Percentiles rank a stretch among this genome's conserved stretches.
phyloP scores from a whole-genome alignment of 2,113 vertebrate species.

The Ceratotherium simum region DNA sequence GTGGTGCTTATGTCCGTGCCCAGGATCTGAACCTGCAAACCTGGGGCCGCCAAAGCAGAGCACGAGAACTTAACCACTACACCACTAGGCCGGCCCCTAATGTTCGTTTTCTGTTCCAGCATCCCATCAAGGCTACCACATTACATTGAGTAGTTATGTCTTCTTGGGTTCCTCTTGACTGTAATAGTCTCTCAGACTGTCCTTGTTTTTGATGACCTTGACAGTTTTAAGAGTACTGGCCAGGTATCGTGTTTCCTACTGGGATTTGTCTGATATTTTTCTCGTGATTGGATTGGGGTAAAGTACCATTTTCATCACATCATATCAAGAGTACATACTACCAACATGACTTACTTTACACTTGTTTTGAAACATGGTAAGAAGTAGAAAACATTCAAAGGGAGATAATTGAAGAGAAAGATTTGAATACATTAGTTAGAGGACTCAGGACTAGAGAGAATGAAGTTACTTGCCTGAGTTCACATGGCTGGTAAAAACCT shows the following conservation, averaged over 20 bases:
- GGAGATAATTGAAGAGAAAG: background rate
- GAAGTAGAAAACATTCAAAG: background rate
- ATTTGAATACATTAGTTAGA: background rate
- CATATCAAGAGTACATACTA: background rate
- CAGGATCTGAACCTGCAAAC: too few species aligned
- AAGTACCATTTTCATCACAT: background rate
- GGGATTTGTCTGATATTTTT: background rate
- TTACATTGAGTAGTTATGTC: background rate
- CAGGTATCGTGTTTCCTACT: too few species aligned
- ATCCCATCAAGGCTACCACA: background rate
- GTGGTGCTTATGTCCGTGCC: too few species aligned
- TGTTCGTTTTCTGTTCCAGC: background rate
- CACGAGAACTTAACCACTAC: too few species aligned
- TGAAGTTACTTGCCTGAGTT: background rate
- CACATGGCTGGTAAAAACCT: background rate
- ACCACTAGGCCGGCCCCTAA: too few species aligned
- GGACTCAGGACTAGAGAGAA: background rate
- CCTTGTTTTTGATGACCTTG: background rate
- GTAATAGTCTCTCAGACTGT: background rate
- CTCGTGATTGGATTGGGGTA: background rate
- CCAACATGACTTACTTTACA: background rate
- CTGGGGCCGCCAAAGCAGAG: too few species aligned
- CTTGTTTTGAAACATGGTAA: background rate
- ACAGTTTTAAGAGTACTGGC: background rate
- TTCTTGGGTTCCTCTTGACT: background rate